These are phyloP conservation scores for Hydrotaea diabolus DNA, from an alignment of 2,888 invertebrate species.

Conservation along the genomic window DNA sequence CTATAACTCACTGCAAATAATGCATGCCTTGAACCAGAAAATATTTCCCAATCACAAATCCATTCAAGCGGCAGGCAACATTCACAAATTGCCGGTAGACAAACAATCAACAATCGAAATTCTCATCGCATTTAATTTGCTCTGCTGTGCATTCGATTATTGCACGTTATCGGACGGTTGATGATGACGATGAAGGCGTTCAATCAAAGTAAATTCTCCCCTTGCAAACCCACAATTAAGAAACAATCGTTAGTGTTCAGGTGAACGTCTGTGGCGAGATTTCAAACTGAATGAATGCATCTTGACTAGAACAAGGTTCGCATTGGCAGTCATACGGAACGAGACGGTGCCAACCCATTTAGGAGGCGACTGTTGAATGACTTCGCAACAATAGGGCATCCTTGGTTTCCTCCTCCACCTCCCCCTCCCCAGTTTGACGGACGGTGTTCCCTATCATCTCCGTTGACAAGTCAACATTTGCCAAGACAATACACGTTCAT, in stretches of 20 bases:
- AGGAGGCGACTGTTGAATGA: not conserved
- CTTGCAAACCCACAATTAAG: not conserved
- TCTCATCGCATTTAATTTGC: not conserved
- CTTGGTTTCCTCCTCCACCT: not conserved
- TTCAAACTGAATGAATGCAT: conserved; percentile 8
- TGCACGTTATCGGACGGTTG: not conserved
- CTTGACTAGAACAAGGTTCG: not conserved
- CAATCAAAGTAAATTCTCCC: too few species aligned
- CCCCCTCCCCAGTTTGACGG: not conserved
- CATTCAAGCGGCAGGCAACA: not conserved
- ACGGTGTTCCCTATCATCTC: not conserved
- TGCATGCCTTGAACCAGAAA: conserved; percentile 6
- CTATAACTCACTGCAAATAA: not conserved
- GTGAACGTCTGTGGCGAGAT: too few species aligned
- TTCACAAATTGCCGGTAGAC: not conserved
- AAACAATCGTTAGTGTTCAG: too few species aligned
- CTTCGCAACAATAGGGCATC: not conserved
- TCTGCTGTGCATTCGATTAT: not conserved
- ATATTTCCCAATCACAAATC: not conserved
- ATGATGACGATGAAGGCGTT: not conserved
- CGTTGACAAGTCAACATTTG: not conserved
- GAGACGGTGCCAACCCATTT: not conserved
- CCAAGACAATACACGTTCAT: not conserved
- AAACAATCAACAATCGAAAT: not conserved
- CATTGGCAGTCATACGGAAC: conserved; percentile 13